Conservation (phyloP, 2,113 vertebrate species). For the Malurus cyaneus region DNA sequence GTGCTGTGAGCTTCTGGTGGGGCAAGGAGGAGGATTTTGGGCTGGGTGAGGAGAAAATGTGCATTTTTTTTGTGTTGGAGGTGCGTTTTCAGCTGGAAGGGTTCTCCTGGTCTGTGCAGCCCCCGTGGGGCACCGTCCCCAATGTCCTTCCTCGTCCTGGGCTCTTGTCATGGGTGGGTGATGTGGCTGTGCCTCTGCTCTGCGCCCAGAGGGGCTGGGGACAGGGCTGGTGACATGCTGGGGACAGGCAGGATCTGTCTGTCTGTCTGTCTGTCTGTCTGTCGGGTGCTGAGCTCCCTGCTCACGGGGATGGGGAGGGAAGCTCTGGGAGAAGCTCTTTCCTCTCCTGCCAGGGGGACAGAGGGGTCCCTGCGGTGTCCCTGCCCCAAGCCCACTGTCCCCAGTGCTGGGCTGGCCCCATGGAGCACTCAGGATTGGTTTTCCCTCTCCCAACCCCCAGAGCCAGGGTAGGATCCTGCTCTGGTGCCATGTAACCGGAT, state of each 20-base stretch:
- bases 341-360: neutral
- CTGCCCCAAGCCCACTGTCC: neutral
- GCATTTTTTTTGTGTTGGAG: neutral
- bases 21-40: neutral
- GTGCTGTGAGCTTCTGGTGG: rapidly evolving
- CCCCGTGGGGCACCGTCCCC: rapidly evolving
- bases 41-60: neutral
- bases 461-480: neutral
- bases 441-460: neutral
- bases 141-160: rapidly evolving
- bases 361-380: neutral
- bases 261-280: neutral
- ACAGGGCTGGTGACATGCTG: rapidly evolving
- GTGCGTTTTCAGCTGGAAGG: neutral
- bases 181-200: rapidly evolving
- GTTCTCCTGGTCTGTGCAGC: neutral
- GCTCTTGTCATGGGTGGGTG: rapidly evolving
- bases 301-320: neutral
- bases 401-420: rapidly evolving
- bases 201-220: rapidly evolving
- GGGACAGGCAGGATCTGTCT: neutral
- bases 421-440: rapidly evolving
- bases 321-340: neutral
- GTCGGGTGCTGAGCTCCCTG: neutral
- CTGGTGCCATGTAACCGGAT: neutral